Evolutionary conservation across 2,888 invertebrate genomes (phyloP).

Genomic region (Temnothorax rugatulus): DNA sequence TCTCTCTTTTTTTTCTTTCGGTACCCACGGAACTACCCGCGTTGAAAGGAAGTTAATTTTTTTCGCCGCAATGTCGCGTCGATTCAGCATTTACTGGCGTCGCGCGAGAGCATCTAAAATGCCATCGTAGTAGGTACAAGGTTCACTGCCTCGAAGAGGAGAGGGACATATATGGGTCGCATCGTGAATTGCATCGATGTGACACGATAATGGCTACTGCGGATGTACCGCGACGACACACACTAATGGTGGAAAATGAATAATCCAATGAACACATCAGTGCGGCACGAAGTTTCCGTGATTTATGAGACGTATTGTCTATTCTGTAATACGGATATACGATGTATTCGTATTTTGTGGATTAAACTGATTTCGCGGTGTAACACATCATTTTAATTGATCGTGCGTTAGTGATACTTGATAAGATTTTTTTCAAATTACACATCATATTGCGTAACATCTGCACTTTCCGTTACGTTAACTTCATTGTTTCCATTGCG

Average conservation of each 20-base stretch:
- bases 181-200: constrained; percentile 48
- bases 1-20: constrained; percentile 4
- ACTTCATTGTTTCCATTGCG: background rate
- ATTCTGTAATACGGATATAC: constrained; percentile 3
- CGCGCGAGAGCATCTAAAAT: constrained; percentile 41
- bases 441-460: background rate
- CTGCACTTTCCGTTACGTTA: background rate
- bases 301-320: constrained; percentile 50
- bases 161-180: background rate
- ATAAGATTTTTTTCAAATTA: background rate
- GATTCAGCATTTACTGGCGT: constrained; percentile 39
- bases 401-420: background rate
- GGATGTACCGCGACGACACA: constrained; percentile 35
- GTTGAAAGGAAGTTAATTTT: constrained; percentile 57
- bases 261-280: constrained; percentile 49
- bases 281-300: constrained; percentile 37
- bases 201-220: constrained; percentile 39
- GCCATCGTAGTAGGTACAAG: background rate
- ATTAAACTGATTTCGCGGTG: constrained; percentile 28
- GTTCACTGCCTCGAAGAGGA: constrained; percentile 16
- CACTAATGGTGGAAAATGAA: constrained; percentile 39
- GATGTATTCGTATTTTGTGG: background rate
- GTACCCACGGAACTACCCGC: constrained; percentile 22
- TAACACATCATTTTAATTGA: background rate
- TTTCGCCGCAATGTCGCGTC: constrained; percentile 30